Conservation (phyloP, 1,140 invertebrate species). For the Elysia chlorotica region DNA sequence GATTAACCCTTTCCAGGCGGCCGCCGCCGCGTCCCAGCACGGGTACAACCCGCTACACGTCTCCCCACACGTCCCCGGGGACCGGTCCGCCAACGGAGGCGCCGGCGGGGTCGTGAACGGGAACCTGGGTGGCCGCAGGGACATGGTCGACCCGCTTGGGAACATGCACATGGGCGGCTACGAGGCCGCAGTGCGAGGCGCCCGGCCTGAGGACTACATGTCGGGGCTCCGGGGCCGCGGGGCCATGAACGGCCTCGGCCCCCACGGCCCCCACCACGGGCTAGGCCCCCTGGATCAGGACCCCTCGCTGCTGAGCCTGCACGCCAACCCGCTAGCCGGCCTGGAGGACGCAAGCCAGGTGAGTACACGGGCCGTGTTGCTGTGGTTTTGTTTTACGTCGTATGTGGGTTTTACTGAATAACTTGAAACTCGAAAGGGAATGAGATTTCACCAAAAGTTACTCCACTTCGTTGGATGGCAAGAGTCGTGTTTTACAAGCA, state of each 20-base stretch:
- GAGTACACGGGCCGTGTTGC: constrained; percentile 21
- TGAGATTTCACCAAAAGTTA: no score
- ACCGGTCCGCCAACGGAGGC: no score
- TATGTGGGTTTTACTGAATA: no score
- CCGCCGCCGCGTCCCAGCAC: no score
- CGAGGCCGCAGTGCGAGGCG: no score
- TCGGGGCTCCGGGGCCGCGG: constrained; percentile 68
- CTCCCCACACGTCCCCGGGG: no score
- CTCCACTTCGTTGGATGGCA: neutral
- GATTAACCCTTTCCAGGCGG: no score
- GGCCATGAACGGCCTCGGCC: constrained; percentile 68
- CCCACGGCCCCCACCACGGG: constrained; percentile 65
- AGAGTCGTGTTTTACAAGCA: no score
- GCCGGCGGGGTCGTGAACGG: no score
- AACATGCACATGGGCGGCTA: constrained; percentile 54
- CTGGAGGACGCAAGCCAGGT: constrained; percentile 75
- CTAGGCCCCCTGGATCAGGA: constrained; percentile 65
- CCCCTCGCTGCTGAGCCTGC: constrained; percentile 61
- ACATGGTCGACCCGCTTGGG: constrained; percentile 58
- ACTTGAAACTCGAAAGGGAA: no score
- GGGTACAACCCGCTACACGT: no score
- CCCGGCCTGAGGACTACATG: constrained; percentile 51
- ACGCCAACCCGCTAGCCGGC: constrained; percentile 62
- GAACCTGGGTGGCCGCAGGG: constrained; percentile 60
- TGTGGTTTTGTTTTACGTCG: neutral